A percentile compares a stretch with the other conserved stretches of the same genome.
Evolutionary conservation across 2,113 vertebrate genomes (phyloP).

Genomic region (Trogon melanurus): DNA sequence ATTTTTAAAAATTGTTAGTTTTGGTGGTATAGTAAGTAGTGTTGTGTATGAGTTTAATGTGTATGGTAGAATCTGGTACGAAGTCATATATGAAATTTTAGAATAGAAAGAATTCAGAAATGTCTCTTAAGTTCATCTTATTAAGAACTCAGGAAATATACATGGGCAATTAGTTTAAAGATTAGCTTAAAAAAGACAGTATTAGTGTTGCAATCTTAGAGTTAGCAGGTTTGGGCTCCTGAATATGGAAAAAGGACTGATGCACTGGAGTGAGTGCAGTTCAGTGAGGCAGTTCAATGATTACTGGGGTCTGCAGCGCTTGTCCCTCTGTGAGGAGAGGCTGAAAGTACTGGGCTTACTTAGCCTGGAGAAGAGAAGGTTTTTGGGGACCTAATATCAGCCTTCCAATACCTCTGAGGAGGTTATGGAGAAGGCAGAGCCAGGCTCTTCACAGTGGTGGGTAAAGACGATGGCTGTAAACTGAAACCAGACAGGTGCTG

Average conservation of each 20-base stretch:
- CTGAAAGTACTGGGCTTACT: not conserved
- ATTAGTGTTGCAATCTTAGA: not conserved
- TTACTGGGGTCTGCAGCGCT: fast-evolving
- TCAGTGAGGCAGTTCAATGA: not conserved
- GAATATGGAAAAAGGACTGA: not conserved
- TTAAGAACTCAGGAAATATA: not conserved
- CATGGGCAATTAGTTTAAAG: not conserved
- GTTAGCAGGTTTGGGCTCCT: not conserved
- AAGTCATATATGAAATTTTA: not conserved
- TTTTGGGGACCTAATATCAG: not conserved
- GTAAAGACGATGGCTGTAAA: not conserved
- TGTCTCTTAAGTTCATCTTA: not conserved
- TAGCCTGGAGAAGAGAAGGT: not conserved
- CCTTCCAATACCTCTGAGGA: not conserved
- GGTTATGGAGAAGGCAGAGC: not conserved
- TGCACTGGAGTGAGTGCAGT: not conserved
- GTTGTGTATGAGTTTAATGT: not conserved
- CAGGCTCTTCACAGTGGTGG: not conserved
- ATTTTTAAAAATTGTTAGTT: not conserved
- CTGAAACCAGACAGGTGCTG: not conserved
- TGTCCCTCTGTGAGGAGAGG: not conserved
- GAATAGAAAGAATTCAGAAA: not conserved
- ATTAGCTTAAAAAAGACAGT: not conserved
- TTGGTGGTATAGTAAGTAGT: not conserved
- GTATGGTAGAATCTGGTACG: not conserved